Evolutionary conservation across 2,113 vertebrate genomes (phyloP), one percentile per base, ranked within the genome.

Genomic region (Tylochromis polylepis): DNA sequence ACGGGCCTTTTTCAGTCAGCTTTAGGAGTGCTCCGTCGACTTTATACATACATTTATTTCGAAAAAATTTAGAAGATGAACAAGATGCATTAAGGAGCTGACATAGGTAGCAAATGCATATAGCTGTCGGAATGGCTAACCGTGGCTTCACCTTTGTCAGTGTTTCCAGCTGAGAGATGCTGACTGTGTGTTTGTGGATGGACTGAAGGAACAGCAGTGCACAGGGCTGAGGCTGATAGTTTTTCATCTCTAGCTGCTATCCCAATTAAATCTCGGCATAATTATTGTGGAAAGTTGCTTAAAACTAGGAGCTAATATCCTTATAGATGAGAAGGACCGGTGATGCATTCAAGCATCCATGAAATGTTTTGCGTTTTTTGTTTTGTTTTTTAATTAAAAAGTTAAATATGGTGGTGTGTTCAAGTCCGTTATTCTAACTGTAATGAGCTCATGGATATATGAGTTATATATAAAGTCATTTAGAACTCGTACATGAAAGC

Each of bases 61-160:
- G 2, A 14, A 1, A 51, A 20, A 24, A 6, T 82, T n/a, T 59
- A 6, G 11, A 34, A 10, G 15, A 22, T 75, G 18, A 55, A 34
- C 1, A 3, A 8, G 27, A 5, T 11, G 5, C 36, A 7, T 77
- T 16, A 24, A 6, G 12, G 5, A 22, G 8, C 2, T 80, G 5
- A 3, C 2, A 24, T 0, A 10, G 6, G 9, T 3, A 34, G 34
- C 3, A 29, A 9, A 53, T 81, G 4, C 11, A 3, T 27, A 36
- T 20, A 56, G 59, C 46, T 62, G 8, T 5, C 11, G 5, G 12
- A 41, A 10, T 38, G 11, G 3, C 70, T 91, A 83, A 89, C 92
- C 82, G 85, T 88, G 88, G 89, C 85, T 86, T 93, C 90, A 91
- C 86, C 90, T 91, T 78, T 84, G 85, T 3, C 75, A 56, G 3